phyloP scores from a whole-genome alignment of 2,113 vertebrate genomes.

The Xenus cinereus region DNA sequence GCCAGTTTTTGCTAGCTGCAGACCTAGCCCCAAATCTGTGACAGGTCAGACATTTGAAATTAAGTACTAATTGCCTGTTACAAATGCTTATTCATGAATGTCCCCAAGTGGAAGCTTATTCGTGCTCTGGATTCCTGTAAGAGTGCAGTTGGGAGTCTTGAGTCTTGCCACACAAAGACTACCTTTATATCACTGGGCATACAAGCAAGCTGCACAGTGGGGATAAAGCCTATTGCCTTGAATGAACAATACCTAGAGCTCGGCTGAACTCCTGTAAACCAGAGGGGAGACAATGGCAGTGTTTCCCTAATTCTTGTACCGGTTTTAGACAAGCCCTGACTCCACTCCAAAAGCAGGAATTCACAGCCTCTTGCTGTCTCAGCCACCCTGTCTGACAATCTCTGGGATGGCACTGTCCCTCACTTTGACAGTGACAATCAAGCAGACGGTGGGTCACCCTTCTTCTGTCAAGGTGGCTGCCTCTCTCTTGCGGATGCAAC shows the following conservation, averaged over 20 bases:
- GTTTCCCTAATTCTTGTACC: background rate
- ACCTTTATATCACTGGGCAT: background rate
- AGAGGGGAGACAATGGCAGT: background rate
- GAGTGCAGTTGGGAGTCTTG: background rate
- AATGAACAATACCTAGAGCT: background rate
- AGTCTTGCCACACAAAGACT: background rate
- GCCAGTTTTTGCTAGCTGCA: background rate
- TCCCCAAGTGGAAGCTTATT: background rate
- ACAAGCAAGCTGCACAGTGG: background rate
- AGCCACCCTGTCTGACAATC: background rate
- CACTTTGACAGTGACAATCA: background rate
- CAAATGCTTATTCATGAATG: background rate
- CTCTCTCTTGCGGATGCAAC: background rate
- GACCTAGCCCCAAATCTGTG: background rate
- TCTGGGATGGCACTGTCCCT: constrained; percentile 1
- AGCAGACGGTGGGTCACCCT: background rate
- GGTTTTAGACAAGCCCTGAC: background rate
- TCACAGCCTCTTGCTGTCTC: background rate
- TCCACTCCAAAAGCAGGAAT: background rate
- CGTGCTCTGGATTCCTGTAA: background rate
- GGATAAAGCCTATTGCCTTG: background rate
- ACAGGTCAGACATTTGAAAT: background rate
- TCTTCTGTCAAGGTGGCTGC: background rate
- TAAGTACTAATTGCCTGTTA: background rate
- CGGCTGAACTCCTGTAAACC: background rate